These are phyloP conservation scores for Drosophila infuscata DNA, from an alignment of 2,888 invertebrate genomes.

Conservation along the genomic window DNA sequence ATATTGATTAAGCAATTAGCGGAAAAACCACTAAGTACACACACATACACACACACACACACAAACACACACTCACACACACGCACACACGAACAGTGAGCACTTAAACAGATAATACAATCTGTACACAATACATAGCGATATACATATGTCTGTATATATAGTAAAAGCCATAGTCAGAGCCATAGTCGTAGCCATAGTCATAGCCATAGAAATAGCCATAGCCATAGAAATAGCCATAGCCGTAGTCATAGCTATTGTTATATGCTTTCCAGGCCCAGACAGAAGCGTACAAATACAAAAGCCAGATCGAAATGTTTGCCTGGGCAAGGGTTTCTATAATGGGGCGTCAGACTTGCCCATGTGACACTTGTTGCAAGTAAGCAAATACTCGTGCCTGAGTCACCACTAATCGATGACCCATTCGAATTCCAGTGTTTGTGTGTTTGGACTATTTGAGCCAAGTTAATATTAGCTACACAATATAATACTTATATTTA, in stretches of 20 bases:
- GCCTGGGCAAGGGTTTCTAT: neutral
- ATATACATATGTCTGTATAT: constrained; percentile 6
- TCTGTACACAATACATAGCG: constrained; percentile 31
- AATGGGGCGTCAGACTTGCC: constrained; percentile 15
- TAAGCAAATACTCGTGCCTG: neutral
- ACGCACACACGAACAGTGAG: neutral
- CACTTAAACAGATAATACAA: constrained; percentile 7
- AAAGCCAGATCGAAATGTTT: constrained; percentile 25
- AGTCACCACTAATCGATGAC: neutral
- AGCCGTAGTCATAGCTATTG: neutral
- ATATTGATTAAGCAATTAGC: constrained; percentile 77
- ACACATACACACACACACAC: constrained; percentile 28
- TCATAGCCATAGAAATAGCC: neutral
- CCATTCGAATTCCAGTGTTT: neutral
- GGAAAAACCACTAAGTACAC: constrained; percentile 61
- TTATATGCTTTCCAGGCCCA: constrained; percentile 63
- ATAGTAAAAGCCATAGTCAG: constrained; percentile 7
- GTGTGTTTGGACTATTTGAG: neutral
- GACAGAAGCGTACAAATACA: constrained; percentile 59
- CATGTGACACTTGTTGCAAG: neutral
- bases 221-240: constrained; percentile 19
- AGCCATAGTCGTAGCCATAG: constrained; percentile 11
- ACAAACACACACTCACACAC: constrained; percentile 2
- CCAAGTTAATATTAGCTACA: neutral
- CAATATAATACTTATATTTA: neutral